Conservation (phyloP, 2,113 vertebrate genomes). For the Paradoxurus hermaphroditus region DNA sequence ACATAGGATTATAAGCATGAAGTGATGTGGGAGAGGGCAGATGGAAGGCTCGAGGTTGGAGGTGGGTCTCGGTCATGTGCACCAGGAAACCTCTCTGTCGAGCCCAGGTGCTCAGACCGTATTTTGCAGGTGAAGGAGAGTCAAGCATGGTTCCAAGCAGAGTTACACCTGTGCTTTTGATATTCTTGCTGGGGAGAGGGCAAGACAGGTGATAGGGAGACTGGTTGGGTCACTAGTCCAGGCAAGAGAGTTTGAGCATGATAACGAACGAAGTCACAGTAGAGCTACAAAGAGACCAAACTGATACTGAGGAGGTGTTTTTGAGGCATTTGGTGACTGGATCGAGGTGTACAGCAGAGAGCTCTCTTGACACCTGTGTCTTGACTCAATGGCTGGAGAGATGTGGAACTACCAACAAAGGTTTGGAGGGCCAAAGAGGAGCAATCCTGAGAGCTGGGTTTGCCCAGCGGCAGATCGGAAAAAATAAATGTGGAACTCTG, state of each 20-base stretch:
- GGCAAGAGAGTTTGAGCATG: not conserved
- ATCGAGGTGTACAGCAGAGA: too few relatives aligned
- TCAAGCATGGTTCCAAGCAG: not conserved
- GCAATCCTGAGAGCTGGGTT: not conserved
- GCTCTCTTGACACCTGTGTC: not conserved
- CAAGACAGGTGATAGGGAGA: not conserved
- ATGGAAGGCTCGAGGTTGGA: not conserved
- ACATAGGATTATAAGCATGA: not conserved
- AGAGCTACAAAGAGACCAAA: not conserved
- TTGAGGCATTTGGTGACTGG: not conserved
- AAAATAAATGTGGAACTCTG: not conserved
- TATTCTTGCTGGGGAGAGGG: not conserved
- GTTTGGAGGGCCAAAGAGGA: not conserved
- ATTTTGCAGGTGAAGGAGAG: not conserved
- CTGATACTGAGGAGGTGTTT: not conserved
- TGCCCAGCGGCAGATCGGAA: not conserved
- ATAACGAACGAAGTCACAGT: not conserved
- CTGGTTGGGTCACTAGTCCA: too few relatives aligned
- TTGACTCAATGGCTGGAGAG: not conserved
- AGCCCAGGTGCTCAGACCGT: too few relatives aligned
- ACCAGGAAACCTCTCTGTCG: too few relatives aligned
- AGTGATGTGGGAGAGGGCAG: fast-evolving
- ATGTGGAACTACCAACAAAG: not conserved
- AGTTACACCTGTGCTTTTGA: not conserved
- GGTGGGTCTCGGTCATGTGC: not conserved